phyloP scores from a whole-genome alignment of 1,140 invertebrate genomes.

The Zeugodacus cucurbitae region DNA sequence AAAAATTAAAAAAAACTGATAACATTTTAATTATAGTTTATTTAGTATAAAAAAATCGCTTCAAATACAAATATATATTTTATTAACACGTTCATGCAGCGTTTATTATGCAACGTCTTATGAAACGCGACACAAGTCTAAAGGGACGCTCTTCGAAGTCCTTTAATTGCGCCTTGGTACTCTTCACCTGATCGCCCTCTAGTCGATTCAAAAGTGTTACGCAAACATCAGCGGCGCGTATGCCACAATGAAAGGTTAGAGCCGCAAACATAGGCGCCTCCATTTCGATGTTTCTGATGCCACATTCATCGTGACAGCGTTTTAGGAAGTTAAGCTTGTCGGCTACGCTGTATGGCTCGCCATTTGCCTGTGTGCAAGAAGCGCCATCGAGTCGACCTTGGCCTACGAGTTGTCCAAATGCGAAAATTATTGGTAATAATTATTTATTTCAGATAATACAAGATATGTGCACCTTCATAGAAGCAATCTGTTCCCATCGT shows the following conservation, averaged over 20 bases:
- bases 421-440: background rate
- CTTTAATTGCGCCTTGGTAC: conserved; percentile 52
- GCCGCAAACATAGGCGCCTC: conserved; percentile 92
- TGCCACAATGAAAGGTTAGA: conserved; percentile 85
- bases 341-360: conserved; percentile 72
- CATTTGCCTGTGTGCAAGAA: conserved; percentile 77
- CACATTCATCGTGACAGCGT: conserved; percentile 76
- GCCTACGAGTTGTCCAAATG: conserved; percentile 61
- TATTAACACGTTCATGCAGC: background rate
- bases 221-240: conserved; percentile 90
- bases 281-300: conserved; percentile 97
- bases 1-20: background rate
- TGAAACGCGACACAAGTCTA: conserved; percentile 51
- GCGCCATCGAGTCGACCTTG: conserved; percentile 94
- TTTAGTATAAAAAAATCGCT: no score
- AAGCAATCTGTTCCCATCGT: conserved; percentile 96
- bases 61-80: background rate
- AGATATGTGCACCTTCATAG: conserved; percentile 82
- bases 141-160: conserved; percentile 56
- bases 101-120: conserved; percentile 32
- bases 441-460: background rate
- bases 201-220: conserved; percentile 90
- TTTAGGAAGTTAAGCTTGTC: conserved; percentile 88
- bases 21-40: background rate
- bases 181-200: conserved; percentile 82